Conservation (phyloP, 2,113 vertebrate species). For the Dipodomys stephensi region DNA sequence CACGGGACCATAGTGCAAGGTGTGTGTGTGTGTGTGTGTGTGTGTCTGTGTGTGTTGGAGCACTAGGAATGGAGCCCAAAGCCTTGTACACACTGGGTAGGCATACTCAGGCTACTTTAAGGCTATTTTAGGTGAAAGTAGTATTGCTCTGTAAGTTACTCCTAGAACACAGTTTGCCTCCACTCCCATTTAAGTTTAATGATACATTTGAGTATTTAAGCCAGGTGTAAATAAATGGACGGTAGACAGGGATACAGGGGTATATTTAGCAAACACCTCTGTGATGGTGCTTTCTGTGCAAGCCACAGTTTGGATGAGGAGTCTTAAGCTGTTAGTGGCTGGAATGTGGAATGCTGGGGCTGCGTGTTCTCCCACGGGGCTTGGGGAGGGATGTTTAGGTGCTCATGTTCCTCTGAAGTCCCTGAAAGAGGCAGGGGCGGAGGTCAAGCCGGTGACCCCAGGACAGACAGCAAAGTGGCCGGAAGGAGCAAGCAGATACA, state of each 20-base stretch:
- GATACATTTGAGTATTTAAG: neutral
- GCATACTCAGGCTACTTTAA: neutral
- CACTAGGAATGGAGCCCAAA: too few relatives aligned
- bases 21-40: too few relatives aligned
- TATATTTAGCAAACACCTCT: rapidly evolving
- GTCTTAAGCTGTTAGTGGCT: neutral
- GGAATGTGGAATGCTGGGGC: neutral
- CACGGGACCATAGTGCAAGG: neutral
- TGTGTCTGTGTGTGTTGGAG: too few relatives aligned
- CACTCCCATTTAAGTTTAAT: neutral
- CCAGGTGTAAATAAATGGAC: neutral
- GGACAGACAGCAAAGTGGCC: neutral
- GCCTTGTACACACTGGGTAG: too few relatives aligned
- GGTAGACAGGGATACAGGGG: neutral
- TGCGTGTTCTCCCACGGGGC: neutral
- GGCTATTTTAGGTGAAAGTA: neutral
- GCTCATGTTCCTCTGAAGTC: rapidly evolving
- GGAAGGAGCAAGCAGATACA: too few relatives aligned
- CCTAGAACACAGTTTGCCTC: neutral
- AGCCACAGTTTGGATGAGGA: neutral
- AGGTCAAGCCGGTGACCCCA: neutral
- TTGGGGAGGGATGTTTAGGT: neutral
- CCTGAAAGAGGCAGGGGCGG: neutral
- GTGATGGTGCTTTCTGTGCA: neutral
- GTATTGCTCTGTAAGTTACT: neutral